Base-by-base conservation (phyloP, 92 coral and sea anemone species). In the Micromussa lordhowensis region DNA sequence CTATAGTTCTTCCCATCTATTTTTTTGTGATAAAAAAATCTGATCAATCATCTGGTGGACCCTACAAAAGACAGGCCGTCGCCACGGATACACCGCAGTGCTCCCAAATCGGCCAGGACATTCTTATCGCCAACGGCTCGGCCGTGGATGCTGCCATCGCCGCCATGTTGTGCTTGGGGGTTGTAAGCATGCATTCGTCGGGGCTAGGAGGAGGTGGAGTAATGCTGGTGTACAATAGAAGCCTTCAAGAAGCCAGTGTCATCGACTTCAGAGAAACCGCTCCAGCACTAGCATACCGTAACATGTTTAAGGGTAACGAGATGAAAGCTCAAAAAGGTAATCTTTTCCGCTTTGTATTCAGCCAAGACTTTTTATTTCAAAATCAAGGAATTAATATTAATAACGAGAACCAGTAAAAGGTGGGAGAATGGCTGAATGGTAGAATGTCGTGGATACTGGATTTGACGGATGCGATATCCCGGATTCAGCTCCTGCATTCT, bases 91-190 rank as follows among this genome's bases (percentile, higher is more conserved):
- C 90, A 5, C 73, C 80, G 13, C 29, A 87, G 77, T 95, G 98
- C 77, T 97, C 99, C 0, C 91, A 90, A 34, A 90, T 97, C 1
- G 99, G 99, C 12, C 70, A 90, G 22, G 86, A 93, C 17, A 90
- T 92, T 61, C 87, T 97, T 26, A 81, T 77, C 53, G n/a, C 44
- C 13, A 75, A 79, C 2, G 99, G 99, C n/a, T 91, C 95, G 5
- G 99, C 96, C 30, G 99, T 97, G 30, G 99, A 97, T 75, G 97
- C 98, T 29, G 99, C 99, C n/a, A n/a, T n/a, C n/a, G n/a, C n/a
- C n/a, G n/a, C n/a, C n/a, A n/a, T n/a, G n/a, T n/a, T n/a, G n/a
- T n/a, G n/a, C n/a, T n/a, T n/a, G n/a, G n/a, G n/a, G n/a, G n/a
- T n/a, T n/a, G n/a, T n/a, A n/a, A n/a, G n/a, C n/a, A n/a, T n/a